Conservation (phyloP, 2,113 vertebrate species). For the Psittacula cyanocephala region DNA sequence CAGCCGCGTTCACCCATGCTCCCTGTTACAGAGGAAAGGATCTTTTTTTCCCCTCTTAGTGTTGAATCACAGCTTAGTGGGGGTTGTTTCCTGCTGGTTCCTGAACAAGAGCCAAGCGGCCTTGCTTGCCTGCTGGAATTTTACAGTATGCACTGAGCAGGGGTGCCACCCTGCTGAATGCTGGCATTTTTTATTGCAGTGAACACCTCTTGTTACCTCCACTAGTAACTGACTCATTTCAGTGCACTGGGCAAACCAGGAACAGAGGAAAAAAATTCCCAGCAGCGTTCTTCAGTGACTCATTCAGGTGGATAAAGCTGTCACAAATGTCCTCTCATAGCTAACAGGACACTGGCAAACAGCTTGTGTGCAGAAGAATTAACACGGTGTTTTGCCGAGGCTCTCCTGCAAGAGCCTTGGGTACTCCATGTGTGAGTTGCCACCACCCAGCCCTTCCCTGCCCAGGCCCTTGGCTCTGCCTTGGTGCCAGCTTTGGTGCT, state of each 20-base stretch:
- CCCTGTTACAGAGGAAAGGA: not conserved
- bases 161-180: conserved; percentile 24
- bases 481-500: not conserved
- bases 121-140: conserved; percentile 52
- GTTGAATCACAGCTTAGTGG: conserved; percentile 26
- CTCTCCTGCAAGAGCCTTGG: not conserved
- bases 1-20: not conserved
- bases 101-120: conserved; percentile 18
- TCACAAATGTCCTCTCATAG: not conserved
- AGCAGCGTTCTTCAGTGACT: not conserved
- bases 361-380: not conserved
- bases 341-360: not conserved
- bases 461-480: fast-evolving
- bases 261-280: not conserved
- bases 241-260: not conserved
- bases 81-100: conserved; percentile 27
- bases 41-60: not conserved
- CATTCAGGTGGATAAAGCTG: conserved; percentile 15
- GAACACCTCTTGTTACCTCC: not conserved
- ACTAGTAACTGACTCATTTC: not conserved
- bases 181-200: conserved; percentile 11
- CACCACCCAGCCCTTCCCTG: not conserved
- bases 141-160: not conserved
- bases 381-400: not conserved
- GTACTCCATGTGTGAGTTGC: not conserved